Base-by-base conservation (phyloP, 2,888 invertebrate species). In the Tiliacea citrago region DNA sequence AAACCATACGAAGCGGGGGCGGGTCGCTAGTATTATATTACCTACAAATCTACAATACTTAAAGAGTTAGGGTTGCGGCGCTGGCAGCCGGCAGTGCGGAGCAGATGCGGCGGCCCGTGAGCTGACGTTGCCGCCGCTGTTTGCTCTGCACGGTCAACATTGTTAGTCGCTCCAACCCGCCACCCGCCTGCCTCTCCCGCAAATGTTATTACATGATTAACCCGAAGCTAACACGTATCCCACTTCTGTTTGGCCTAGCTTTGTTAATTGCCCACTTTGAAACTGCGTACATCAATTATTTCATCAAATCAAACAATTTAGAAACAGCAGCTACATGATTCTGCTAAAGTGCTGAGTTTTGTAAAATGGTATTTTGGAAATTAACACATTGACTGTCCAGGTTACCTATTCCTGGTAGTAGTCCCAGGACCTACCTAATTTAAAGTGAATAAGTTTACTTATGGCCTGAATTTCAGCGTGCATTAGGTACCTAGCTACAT, bases 151-250 rank as follows among this genome's bases (percentile, higher is more conserved):
- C 91, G 94, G 96, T 96, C 96, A 96, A 96, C 96, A 96, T 96
- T 95, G 96, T 96, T 96, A 96, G 95, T 75, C 73, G 73, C 73
- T 68, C 73, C 65, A 49, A 6, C 47, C 79, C 77, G 58, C 63
- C n/a, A 35, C 60, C 78, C 68, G 55, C 72, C 68, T 66, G 75
- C 79, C 80, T 70, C 69, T 53, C 84, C 67, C 81, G 79, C 93
- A 93, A 95, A 95, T 94, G 94, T 94, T 94, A 95, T 95, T 94
- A 95, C 93, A 94, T 94, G 94, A 95, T 95, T 95, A 93, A 91
- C 92, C 91, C 92, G 87, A 89, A 85, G 81, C 91, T 91, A 90
- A 93, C 95, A 94, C 93, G 92, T 93, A 92, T 90, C 88, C 86
- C 76, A 90, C 90, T 89, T 87, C 89, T 93, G 92, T 94, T 94